Conservation (phyloP, 2,113 vertebrate species). For the Tachysurus vachellii region DNA sequence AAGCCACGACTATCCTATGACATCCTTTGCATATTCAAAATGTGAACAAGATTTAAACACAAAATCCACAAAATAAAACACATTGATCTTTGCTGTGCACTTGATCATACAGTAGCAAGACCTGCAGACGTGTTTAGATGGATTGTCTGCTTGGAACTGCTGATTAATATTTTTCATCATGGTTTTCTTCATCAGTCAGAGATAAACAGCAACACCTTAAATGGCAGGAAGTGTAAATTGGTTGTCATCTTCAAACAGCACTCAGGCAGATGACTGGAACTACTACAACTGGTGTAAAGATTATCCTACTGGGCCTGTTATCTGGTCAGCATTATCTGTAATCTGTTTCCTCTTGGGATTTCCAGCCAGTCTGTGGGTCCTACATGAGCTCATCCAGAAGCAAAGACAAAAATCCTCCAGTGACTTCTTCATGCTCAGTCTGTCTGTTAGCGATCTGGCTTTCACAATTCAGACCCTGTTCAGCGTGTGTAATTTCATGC, state of each 20-base stretch:
- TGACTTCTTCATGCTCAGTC: constrained; percentile 20
- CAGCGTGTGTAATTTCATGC: neutral
- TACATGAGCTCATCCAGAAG: constrained; percentile 18
- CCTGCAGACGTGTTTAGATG: neutral
- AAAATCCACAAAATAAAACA: neutral
- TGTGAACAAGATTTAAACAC: neutral
- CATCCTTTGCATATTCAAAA: constrained; percentile 29
- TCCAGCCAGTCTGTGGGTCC: constrained; percentile 13
- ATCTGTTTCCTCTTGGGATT: constrained; percentile 31
- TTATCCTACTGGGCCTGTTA: neutral
- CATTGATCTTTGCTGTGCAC: neutral
- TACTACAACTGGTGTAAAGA: constrained; percentile 27
- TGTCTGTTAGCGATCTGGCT: constrained; percentile 5
- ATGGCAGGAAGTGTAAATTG: neutral
- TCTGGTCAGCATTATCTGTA: neutral
- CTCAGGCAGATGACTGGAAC: neutral
- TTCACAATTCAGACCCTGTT: constrained; percentile 3
- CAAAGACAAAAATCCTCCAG: neutral
- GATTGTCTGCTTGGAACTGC: neutral
- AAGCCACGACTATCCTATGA: neutral
- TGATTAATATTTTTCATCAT: neutral
- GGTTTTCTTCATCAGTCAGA: neutral
- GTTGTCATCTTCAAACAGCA: neutral
- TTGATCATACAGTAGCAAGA: neutral
- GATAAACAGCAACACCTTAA: neutral